Evolutionary conservation across 2,888 invertebrate genomes (phyloP).

Genomic region (Lochmaea capreae): DNA sequence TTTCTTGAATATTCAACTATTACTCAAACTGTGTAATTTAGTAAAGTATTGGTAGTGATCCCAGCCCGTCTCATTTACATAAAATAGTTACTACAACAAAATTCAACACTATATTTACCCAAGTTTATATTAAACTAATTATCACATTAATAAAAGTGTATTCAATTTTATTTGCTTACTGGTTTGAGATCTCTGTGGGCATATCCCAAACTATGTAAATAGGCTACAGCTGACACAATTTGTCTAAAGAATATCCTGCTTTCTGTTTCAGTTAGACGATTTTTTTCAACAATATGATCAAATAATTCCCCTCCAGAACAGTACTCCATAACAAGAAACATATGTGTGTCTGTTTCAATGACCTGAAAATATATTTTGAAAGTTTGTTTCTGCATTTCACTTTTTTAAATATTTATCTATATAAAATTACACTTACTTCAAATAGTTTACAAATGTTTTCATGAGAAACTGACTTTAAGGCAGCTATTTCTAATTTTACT

Average conservation of each 20-base stretch:
- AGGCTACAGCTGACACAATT: constrained; percentile 82
- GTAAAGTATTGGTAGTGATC: too few species aligned
- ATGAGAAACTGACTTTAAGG: constrained; percentile 77
- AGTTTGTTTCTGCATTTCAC: background rate
- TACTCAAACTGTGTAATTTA: too few species aligned
- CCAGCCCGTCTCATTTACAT: too few species aligned
- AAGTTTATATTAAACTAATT: too few species aligned
- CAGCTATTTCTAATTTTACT: constrained; percentile 79
- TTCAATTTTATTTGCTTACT: constrained; percentile 65
- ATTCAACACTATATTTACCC: too few species aligned
- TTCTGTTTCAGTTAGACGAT: constrained; percentile 77
- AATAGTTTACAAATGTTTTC: constrained; percentile 82
- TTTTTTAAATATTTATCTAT: constrained; percentile 5
- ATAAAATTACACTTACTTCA: constrained; percentile 65
- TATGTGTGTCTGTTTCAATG: constrained; percentile 79
- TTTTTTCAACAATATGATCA: constrained; percentile 85
- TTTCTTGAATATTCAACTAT: too few species aligned
- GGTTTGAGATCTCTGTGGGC: constrained; percentile 87
- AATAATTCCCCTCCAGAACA: constrained; percentile 87
- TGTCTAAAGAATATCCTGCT: constrained; percentile 82
- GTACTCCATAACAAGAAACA: constrained; percentile 84
- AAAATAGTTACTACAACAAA: too few species aligned
- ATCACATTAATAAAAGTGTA: too few species aligned
- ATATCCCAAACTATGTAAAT: constrained; percentile 79
- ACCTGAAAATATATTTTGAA: constrained; percentile 62